These are phyloP conservation scores for Poeciliopsis infans DNA, from an alignment of 2,797 vertebrate genomes.

Conservation along the genomic window DNA sequence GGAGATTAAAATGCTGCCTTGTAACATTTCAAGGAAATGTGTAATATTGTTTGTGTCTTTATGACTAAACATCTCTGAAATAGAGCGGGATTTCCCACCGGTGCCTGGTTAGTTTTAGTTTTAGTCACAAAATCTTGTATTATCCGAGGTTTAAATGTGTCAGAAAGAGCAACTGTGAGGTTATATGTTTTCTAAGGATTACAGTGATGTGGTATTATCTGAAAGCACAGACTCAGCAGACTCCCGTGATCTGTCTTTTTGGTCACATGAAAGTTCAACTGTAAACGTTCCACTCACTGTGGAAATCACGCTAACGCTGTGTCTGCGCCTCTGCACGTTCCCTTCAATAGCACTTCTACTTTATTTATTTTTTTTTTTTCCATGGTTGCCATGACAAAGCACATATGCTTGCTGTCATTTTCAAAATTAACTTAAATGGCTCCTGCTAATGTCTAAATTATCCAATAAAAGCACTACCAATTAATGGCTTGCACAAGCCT, in stretches of 20 bases:
- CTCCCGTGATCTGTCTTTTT: conserved; percentile 64
- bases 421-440: conserved; percentile 80
- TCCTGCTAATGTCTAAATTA: conserved; percentile 77
- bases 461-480: conserved; percentile 80
- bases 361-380: conserved; percentile 54
- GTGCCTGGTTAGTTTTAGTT: conserved; percentile 72
- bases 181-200: conserved; percentile 71
- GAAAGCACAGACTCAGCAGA: conserved; percentile 69
- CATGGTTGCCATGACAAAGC: conserved; percentile 70
- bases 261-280: conserved; percentile 72
- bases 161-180: conserved; percentile 60
- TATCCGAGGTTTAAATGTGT: conserved; percentile 70
- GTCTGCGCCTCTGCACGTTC: conserved; percentile 41
- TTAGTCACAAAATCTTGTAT: conserved; percentile 74
- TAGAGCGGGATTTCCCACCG: conserved; percentile 70
- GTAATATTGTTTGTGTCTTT: conserved; percentile 35
- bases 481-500: conserved; percentile 73
- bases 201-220: conserved; percentile 73
- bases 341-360: conserved; percentile 37
- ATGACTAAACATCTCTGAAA: conserved; percentile 44
- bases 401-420: conserved; percentile 76
- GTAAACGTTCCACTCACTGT: conserved; percentile 56
- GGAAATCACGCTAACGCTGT: conserved; percentile 47
- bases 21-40: conserved; percentile 44
- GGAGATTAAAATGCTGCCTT: conserved; percentile 21